Percentiles rank a stretch among this genome's conserved stretches.
phyloP scores from a whole-genome alignment of 2,888 invertebrate genomes.

The Drosophila rubida region DNA sequence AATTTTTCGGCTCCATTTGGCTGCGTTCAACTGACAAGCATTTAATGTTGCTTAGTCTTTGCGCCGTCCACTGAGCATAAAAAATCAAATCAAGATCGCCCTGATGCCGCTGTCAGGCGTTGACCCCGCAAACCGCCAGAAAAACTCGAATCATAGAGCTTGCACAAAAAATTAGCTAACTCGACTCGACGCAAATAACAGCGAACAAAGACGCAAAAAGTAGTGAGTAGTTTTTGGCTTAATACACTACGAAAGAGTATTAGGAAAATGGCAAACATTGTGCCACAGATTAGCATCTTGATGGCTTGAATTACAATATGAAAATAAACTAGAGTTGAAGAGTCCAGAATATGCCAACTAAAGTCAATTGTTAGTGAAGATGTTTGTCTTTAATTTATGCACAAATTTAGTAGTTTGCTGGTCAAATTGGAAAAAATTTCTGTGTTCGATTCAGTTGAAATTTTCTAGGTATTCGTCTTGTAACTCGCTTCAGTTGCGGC shows the following conservation, averaged over 20 bases:
- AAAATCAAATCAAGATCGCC: constrained; percentile 46
- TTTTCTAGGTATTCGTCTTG: not conserved
- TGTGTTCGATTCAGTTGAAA: not conserved
- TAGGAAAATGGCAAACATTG: not conserved
- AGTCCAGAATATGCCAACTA: not conserved
- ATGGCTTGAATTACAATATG: not conserved
- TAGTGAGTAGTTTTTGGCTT: not conserved
- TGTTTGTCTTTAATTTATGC: not conserved
- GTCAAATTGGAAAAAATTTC: not conserved
- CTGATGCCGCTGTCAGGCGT: constrained; percentile 36
- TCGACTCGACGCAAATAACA: constrained; percentile 11
- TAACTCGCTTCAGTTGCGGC: not conserved
- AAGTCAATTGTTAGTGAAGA: not conserved
- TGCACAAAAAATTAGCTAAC: constrained; percentile 18
- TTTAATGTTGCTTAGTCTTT: constrained; percentile 14
- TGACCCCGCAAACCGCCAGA: constrained; percentile 35
- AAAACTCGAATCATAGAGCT: constrained; percentile 16
- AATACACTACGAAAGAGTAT: constrained; percentile 3
- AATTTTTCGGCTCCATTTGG: constrained; percentile 73
- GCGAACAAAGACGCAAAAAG: constrained; percentile 16
- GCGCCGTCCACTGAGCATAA: constrained; percentile 33
- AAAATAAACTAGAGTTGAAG: not conserved
- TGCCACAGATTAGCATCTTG: not conserved
- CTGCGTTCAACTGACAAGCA: constrained; percentile 30
- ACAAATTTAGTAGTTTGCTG: not conserved